These are phyloP conservation scores for Esox masquinongy DNA, from an alignment of 2,797 vertebrate species.

Conservation along the genomic window DNA sequence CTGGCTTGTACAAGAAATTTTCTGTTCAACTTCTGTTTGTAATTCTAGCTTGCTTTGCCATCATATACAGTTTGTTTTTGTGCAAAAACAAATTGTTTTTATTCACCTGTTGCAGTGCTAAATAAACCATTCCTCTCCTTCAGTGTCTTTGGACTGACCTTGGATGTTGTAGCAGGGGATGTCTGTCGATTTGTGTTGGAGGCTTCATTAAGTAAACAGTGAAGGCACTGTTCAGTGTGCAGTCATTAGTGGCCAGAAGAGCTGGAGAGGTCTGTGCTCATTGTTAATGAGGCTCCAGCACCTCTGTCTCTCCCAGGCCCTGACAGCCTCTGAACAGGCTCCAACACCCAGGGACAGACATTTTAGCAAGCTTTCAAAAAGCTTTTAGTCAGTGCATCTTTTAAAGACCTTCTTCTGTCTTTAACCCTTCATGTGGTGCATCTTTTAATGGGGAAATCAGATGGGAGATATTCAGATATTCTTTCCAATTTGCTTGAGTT, in stretches of 20 bases:
- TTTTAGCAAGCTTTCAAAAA: background rate
- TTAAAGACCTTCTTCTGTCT: background rate
- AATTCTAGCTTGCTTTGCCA: background rate
- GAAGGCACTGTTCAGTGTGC: constrained; percentile 59
- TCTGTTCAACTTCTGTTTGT: background rate
- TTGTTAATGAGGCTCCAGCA: constrained; percentile 66
- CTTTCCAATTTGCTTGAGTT: background rate
- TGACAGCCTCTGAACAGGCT: constrained; percentile 1
- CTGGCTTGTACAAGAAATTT: background rate
- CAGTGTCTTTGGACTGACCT: background rate
- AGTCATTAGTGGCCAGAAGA: constrained; percentile 49
- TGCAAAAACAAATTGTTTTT: background rate
- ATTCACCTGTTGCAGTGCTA: background rate
- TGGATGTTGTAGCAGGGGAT: background rate
- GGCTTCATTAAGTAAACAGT: constrained; percentile 75
- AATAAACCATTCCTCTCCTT: background rate
- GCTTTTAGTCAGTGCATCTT: background rate
- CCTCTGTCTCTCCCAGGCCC: constrained; percentile 25
- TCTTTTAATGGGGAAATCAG: no score
- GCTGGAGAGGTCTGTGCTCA: constrained; percentile 47
- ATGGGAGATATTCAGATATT: background rate
- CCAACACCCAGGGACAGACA: background rate
- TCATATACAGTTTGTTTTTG: background rate
- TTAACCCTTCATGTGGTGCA: no score
- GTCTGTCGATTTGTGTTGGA: constrained; percentile 40